Base-by-base conservation (phyloP, 2,113 vertebrate genomes). In the Illadopsis cleaveri region DNA sequence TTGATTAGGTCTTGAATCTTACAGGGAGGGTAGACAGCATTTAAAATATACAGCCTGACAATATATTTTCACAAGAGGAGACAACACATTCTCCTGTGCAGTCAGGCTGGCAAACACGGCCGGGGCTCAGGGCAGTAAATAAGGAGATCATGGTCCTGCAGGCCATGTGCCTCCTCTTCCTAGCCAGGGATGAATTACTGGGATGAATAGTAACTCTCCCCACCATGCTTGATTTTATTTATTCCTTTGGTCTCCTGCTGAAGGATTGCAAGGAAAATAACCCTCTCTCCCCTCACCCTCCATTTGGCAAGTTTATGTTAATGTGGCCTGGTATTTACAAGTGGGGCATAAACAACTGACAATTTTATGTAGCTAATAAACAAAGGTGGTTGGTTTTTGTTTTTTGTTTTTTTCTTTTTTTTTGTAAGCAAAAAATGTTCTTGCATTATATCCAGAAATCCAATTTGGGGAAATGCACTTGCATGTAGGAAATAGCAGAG, bases 281-380 rank as follows among this genome's bases (percentile, higher is more conserved):
- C 58, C 58, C n/a, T 18, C 35, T 86, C 38, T 91, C 33, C 69
- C 38, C 44, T 8, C 31, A 57, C 61, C 20, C n/a, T 76, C 57
- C 30, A 19, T 86, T 96, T 83, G 76, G 73, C 72, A 96, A 96
- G 77, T 85, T 97, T 96, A 93, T 95, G 73, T 96, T 97, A 97
- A 97, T 95, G 68, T 84, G 66, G 50, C 78, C 79, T 66, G 45
- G 66, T 97, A 94, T 97, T 97, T 97, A 97, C 83, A 97, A 97
- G 89, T 90, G 89, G 88, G 78, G 37, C 75, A 95, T 95, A 96
- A 97, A 92, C 45, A 62, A 38, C 81, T 93, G 94, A 94, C 95
- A 97, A 87, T 72, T 97, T 97, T 96, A 97, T 96, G 82, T 24
- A 80, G 72, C 93, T 96, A 97, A 96, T 97, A 97, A 98, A 96